Evolutionary conservation across 1,140 invertebrate genomes (phyloP), one percentile per base, ranked within the genome.

Genomic region (Campoletis sonorensis): DNA sequence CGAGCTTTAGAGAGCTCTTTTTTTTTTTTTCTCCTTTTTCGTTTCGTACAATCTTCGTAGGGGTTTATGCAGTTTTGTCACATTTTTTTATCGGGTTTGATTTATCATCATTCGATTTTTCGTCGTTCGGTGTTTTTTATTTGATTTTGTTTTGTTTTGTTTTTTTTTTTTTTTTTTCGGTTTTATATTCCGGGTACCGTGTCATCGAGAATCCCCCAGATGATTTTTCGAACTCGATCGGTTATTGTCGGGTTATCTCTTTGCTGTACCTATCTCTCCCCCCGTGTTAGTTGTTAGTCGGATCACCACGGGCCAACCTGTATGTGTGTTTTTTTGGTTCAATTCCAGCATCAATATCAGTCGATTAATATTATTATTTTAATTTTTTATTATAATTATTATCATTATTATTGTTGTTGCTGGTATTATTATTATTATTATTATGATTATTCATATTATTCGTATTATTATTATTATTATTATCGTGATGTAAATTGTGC

Each of bases 261-360:
- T 84, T 79, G 87, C 87, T 87, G 85, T 88, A 89, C 86, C 88
- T 89, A 90, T 89, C 40, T 45, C 40, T 45, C 88, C 86, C 88
- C 86, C 83, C 86, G 83, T 89, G 88, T 90, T 90, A 90, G 88
- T 90, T 85, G 88, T 90, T 90, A 90, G 88, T 89, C 86, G 86
- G 86, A 89, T 90, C 88, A 89, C 87, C 88, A 90, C 88, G 89
- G 86, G 88, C 88, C 88, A 90, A 89, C 89, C 89, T 90, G 88
- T 86, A 30, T 33, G 26, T 70, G 67, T 70, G 30, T 70, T 70
- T 33, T 33, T 70, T 70, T 70, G 16, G 86, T 87, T 88, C 86
- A 88, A 88, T 85, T 86, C 85, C 84, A 87, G 85, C 80, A 87
- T 88, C 88, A 88, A 87, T 37, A 71, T 45, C 40, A 45, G 7